Percentiles rank a stretch among this genome's conserved stretches.
Evolutionary conservation across 2,888 invertebrate genomes (phyloP).

Genomic region (Branchipolynoe longqiensis): DNA sequence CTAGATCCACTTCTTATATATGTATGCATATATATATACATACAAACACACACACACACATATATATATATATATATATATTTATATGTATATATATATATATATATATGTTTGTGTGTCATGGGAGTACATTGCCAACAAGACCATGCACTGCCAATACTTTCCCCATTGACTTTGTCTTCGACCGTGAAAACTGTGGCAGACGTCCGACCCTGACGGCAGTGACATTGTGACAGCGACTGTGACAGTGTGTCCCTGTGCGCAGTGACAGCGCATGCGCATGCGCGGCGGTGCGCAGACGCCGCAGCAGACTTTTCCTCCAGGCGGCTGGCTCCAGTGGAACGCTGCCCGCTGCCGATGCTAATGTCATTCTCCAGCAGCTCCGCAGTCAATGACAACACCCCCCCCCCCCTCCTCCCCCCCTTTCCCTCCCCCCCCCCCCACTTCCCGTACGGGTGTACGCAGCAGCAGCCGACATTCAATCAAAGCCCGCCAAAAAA

Average conservation of each 20-base stretch:
- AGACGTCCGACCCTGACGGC: background rate
- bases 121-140: no score
- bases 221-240: background rate
- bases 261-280: background rate
- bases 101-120: no score
- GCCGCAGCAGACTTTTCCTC: no score
- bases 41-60: no score
- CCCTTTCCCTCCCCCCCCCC: background rate
- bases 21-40: no score
- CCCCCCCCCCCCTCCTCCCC: background rate
- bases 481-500: no score
- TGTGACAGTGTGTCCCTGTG: slow-evolving; percentile 1
- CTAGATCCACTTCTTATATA: no score
- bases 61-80: no score
- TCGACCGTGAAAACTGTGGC: slow-evolving; percentile 11
- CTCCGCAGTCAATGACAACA: slow-evolving; percentile 40
- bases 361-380: slow-evolving; percentile 43
- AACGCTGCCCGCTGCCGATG: background rate
- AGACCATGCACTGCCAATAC: background rate
- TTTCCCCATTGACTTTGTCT: background rate
- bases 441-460: no score
- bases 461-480: no score
- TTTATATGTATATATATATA: no score
- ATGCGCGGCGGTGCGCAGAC: background rate
- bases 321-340: no score